phyloP scores from a whole-genome alignment of 2,113 vertebrate species.

The Propithecus coquereli region DNA sequence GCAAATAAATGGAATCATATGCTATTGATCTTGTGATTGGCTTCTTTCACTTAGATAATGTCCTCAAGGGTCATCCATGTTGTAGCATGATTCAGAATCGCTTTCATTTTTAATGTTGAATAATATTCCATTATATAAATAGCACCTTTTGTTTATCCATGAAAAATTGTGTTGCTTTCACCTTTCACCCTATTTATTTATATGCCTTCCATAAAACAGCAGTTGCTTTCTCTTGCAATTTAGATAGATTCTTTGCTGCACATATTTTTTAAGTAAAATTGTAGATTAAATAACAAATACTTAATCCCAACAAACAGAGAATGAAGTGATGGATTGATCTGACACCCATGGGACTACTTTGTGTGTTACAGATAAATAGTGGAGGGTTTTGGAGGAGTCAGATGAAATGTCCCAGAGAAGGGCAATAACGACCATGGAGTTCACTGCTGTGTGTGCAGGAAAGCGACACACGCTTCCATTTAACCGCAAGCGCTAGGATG shows the following conservation, averaged over 20 bases:
- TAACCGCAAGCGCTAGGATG: neutral
- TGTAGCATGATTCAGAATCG: neutral
- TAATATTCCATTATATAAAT: neutral
- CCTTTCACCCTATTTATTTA: neutral
- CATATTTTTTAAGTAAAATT: neutral
- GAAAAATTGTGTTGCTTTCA: neutral
- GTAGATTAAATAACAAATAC: neutral
- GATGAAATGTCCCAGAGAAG: neutral
- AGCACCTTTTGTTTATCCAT: neutral
- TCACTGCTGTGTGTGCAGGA: neutral
- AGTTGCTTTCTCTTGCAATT: neutral
- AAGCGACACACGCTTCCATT: neutral
- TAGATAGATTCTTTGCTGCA: neutral
- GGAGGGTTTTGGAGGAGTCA: neutral
- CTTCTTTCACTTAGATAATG: neutral
- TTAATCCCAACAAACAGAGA: neutral
- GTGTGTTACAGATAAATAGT: neutral
- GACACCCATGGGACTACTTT: neutral
- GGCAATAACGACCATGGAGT: neutral
- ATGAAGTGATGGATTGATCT: neutral
- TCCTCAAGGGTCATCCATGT: neutral
- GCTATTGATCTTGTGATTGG: neutral
- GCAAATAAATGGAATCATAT: neutral
- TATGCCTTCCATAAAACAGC: neutral
- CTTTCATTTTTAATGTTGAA: neutral